A percentile compares a stretch with the other conserved stretches of the same genome.
phyloP scores from a whole-genome alignment of 1,140 invertebrate genomes.

The Neocloeon triangulifer region DNA sequence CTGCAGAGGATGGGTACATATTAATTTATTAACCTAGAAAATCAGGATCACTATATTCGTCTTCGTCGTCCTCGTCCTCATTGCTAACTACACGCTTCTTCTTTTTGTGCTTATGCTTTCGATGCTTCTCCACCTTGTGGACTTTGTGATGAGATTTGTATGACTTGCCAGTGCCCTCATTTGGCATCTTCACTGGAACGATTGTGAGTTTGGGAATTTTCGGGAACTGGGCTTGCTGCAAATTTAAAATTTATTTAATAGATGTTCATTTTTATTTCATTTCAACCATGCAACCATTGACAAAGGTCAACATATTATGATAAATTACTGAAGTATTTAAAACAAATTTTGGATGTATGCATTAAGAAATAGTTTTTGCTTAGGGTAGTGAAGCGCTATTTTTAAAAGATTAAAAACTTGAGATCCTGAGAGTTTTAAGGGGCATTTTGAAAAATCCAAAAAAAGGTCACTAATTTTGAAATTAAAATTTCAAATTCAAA shows the following conservation, averaged over 20 bases:
- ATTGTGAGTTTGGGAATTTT: constrained; percentile 24
- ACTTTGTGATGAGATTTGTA: constrained; percentile 30
- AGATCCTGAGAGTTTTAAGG: too few species aligned
- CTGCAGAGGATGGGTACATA: too few species aligned
- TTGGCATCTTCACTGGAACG: constrained; percentile 20
- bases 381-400: background rate
- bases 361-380: constrained; percentile 3
- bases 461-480: too few species aligned
- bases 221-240: constrained; percentile 13
- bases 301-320: constrained; percentile 1
- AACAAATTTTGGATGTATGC: constrained; percentile 6
- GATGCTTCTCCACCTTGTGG: constrained; percentile 25
- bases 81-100: constrained; percentile 26
- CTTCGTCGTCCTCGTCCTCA: constrained; percentile 28
- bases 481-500: too few species aligned
- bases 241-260: constrained; percentile 9
- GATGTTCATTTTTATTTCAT: background rate
- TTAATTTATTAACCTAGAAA: constrained; percentile 26
- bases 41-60: constrained; percentile 44
- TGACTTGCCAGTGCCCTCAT: constrained; percentile 23
- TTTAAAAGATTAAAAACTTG: too few species aligned
- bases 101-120: constrained; percentile 44
- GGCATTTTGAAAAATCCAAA: too few species aligned
- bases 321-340: constrained; percentile 13
- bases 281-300: constrained; percentile 1